Percentiles rank a stretch among this genome's conserved stretches.
Conservation (phyloP, 2,888 invertebrate species). For the Heliconius cydno region DNA sequence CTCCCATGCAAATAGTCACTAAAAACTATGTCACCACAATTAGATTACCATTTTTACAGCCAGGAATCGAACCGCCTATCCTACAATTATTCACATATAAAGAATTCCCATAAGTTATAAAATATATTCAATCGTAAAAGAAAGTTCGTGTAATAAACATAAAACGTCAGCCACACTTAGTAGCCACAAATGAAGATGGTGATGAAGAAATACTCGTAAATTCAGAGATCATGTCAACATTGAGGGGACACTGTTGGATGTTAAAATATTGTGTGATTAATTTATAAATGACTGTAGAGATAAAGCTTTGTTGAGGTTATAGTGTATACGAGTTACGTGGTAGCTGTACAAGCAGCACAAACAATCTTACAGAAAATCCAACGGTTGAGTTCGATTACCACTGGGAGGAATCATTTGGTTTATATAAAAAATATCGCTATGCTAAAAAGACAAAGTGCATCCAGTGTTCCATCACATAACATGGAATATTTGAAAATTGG, state of each 20-base stretch:
- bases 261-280: slow-evolving; percentile 61
- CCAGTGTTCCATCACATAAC: background rate
- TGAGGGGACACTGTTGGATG: slow-evolving; percentile 54
- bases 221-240: slow-evolving; percentile 56
- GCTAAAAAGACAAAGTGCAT: background rate
- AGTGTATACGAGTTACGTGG: background rate
- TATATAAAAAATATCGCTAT: background rate
- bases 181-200: slow-evolving; percentile 45
- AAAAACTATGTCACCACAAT: background rate
- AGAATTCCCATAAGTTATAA: background rate
- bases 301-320: slow-evolving; percentile 42
- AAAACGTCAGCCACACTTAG: slow-evolving; percentile 40
- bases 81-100: background rate
- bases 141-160: slow-evolving; percentile 35
- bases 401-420: background rate
- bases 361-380: background rate
- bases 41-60: background rate
- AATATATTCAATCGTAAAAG: slow-evolving; percentile 37
- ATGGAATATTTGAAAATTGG: background rate
- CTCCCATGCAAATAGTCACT: background rate
- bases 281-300: slow-evolving; percentile 55
- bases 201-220: slow-evolving; percentile 49
- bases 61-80: background rate
- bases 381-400: background rate
- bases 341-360: background rate